A percentile compares a stretch with the other conserved stretches of the same genome.
These are phyloP conservation scores for Pachyramphus minor DNA, from an alignment of 2,113 vertebrate species.

Conservation along the genomic window DNA sequence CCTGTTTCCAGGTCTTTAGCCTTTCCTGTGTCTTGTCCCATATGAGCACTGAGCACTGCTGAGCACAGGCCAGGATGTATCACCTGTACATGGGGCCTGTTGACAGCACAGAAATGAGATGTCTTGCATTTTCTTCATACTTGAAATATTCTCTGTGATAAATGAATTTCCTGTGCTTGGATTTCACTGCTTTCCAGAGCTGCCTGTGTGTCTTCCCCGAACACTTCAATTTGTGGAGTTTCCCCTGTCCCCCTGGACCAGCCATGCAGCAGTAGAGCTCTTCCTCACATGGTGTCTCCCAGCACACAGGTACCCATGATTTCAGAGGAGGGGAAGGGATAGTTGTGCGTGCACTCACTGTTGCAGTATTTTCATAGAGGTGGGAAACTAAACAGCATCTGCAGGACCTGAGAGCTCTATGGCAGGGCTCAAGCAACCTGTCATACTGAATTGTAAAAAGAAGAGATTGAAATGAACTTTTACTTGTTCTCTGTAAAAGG, in stretches of 20 bases:
- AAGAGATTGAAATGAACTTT: background rate
- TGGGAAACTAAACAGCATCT: background rate
- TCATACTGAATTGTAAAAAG: background rate
- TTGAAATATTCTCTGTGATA: background rate
- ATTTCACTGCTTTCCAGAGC: background rate
- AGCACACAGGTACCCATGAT: background rate
- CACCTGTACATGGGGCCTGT: background rate
- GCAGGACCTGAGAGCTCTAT: background rate
- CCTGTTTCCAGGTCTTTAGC: background rate
- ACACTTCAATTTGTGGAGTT: background rate
- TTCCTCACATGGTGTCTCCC: rapidly evolving
- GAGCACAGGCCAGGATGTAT: background rate
- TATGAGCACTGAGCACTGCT: rapidly evolving
- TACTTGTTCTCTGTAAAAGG: background rate
- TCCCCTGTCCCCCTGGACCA: background rate
- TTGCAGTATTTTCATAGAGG: background rate
- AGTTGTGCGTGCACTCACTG: background rate
- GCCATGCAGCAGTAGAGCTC: background rate
- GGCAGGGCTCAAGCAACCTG: background rate
- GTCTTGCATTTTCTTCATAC: background rate
- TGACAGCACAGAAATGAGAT: background rate
- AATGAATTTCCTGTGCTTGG: background rate
- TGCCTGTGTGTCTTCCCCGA: background rate
- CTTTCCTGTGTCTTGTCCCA: background rate
- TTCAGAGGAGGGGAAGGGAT: background rate